Evolutionary conservation across 2,113 vertebrate genomes (phyloP), one percentile per base, ranked within the genome.

Genomic region (Lethenteron camtschaticum): DNA sequence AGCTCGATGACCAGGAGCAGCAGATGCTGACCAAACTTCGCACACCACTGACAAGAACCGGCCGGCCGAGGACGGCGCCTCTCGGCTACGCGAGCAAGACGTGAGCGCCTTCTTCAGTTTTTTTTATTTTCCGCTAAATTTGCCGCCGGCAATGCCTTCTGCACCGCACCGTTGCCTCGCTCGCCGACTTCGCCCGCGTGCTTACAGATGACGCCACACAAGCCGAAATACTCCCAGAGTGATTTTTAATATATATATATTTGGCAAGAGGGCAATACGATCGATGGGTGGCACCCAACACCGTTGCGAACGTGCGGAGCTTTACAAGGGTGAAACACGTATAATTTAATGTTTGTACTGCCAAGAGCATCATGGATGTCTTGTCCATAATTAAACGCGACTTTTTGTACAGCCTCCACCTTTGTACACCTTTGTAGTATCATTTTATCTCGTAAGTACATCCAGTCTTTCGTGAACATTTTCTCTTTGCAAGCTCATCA

Each of bases 1-100:
- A 94, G 75, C 76, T 97, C 74, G 85, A 89, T 73, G 87, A 85
- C 74, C 89, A 94, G 77, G 90, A 97, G 77, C 95, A 89, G 69
- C 83, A 81, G 12, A 85, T 95, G 76, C 82, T 85, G 0, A 72
- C 80, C 7, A 80, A 83, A 73, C 79, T 92, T 10, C 83, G 92
- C 2, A 90, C 90, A 0, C 92, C 94, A 0, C 81, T 99, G 90
- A 95, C 73, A 87, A 88, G 76, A 88, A 76, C 57, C 79, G 87
- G 14, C 81, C 85, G 0, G 80, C 92, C 70, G 90, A 95, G 77
- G 94, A 97, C 80, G 88, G 87, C 3, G 75, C 81, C 0, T 87
- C 96, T 73, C 81, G 90, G 41, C 78, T 87, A 72, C 86, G 90
- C 76, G 86, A 87, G 11, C 81, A 95, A 56, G 87, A 80, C 84